Conservation (phyloP, 2,888 invertebrate species). For the Perizoma affinitatum region DNA sequence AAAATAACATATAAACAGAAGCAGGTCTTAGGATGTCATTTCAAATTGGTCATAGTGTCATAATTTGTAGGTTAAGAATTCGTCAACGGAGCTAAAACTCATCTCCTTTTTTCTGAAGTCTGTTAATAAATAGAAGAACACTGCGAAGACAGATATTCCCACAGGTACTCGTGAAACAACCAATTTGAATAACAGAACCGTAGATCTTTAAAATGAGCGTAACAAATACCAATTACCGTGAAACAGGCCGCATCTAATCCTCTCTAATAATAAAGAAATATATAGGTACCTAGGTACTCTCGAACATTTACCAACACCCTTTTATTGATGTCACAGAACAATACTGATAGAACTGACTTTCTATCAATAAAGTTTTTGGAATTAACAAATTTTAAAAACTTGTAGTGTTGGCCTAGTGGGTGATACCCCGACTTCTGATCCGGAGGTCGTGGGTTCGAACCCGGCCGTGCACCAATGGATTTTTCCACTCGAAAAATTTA, state of each 20-base stretch:
- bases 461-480: no score
- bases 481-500: no score
- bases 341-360: slow-evolving; percentile 5
- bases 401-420: no score
- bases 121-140: slow-evolving; percentile 13
- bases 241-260: slow-evolving; percentile 44
- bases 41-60: no score
- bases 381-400: no score
- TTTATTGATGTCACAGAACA: slow-evolving; percentile 35
- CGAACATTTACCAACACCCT: slow-evolving; percentile 44
- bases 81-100: no score
- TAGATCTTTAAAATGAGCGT: slow-evolving; percentile 56
- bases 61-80: no score
- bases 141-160: slow-evolving; percentile 28
- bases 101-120: background rate
- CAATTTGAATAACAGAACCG: slow-evolving; percentile 33
- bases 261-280: slow-evolving; percentile 48
- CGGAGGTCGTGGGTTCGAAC: no score
- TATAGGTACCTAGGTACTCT: slow-evolving; percentile 39
- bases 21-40: no score
- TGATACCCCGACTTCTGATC: no score
- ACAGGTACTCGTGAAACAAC: slow-evolving; percentile 27
- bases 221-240: slow-evolving; percentile 57
- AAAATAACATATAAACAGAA: no score
- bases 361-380: background rate